Evolutionary conservation across 2,888 invertebrate species (phyloP), one percentile per base, ranked within the genome.

Genomic region (Trichogramma evanescens): DNA sequence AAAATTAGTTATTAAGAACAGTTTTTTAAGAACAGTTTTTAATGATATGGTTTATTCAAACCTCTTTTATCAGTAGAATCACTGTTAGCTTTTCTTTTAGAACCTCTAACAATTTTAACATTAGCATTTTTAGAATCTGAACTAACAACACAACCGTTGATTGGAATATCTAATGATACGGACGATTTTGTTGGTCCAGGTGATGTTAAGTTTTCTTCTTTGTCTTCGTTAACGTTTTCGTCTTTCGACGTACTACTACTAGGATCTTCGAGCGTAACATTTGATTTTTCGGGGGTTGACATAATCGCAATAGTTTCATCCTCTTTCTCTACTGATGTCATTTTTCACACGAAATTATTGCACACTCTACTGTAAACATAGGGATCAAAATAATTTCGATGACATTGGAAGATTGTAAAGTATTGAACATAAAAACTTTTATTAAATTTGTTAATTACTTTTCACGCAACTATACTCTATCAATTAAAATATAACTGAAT

Each of bases 31-130:
- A 7, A 4, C 3, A 46, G 9, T 43, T 46, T 5, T 62, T 41
- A 4, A 10, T 6, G 26, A 41, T 48, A n/a, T 13, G 5, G 10
- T 5, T 45, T 57, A 10, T 8, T n/a, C 50, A 43, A 55, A 77
- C 77, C 77, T 70, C 74, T 77, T 58, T 74, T 77, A 13, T 75
- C 75, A 7, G 60, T 54, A 4, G 64, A 10, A 58, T 72, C 72
- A 40, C 62, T 58, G 45, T 77, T 76, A 3, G 63, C 63, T 58
- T 78, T 68, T 57, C 71, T 76, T 48, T 77, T 77, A 9, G 71
- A 72, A 0, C 75, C 74, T 6, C 76, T 69, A 2, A 75, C 74
- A 45, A 77, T 73, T 10, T 72, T 70, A 54, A 68, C 70, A 55
- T 68, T 68, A 67, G 56, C 42, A 57, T 61, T 64, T 51, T 63